These are phyloP conservation scores for Ceryle rudis DNA, from an alignment of 2,797 vertebrate species.

Conservation along the genomic window DNA sequence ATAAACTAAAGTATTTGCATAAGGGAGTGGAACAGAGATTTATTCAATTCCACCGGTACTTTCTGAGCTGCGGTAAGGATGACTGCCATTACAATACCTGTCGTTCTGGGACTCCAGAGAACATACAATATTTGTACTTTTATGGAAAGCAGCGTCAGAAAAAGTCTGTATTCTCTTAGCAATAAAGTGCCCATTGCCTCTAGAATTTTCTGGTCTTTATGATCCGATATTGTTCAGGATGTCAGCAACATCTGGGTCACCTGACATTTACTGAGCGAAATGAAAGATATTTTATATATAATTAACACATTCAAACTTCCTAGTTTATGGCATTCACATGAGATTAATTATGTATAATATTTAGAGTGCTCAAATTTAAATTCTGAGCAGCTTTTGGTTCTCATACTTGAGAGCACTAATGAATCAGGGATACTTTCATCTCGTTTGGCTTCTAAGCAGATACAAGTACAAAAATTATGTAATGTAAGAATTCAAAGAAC, in stretches of 20 bases:
- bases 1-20: neutral
- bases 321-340: neutral
- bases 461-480: neutral
- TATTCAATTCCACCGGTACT: neutral
- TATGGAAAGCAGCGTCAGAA: neutral
- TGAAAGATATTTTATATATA: neutral
- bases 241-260: neutral
- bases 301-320: neutral
- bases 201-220: neutral
- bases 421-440: conserved; percentile 7
- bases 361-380: neutral
- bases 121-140: neutral
- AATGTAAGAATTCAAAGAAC: neutral
- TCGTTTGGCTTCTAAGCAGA: neutral
- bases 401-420: neutral
- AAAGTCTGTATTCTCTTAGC: neutral
- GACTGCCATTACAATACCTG: fast-evolving
- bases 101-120: neutral
- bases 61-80: neutral
- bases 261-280: neutral
- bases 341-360: conserved; percentile 16
- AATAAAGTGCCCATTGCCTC: neutral
- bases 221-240: neutral
- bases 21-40: neutral
- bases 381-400: conserved; percentile 13